These are phyloP conservation scores for Allygus modestus DNA, from an alignment of 2,888 invertebrate species.

Conservation along the genomic window DNA sequence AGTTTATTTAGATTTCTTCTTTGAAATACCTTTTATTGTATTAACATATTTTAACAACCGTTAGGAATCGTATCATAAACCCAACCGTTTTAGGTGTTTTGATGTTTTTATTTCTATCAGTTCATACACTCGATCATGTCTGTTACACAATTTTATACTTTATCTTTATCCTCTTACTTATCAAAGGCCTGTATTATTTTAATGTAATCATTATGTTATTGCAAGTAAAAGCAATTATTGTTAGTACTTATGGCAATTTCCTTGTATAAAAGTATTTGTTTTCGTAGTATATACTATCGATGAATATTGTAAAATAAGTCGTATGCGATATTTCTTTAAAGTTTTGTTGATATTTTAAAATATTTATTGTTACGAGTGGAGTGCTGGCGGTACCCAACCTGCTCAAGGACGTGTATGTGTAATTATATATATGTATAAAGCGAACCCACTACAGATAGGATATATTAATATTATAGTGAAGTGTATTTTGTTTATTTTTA, in stretches of 20 bases:
- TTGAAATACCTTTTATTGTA: no score
- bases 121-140: not conserved
- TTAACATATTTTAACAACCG: not conserved
- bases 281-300: slow-evolving; percentile 25
- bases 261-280: slow-evolving; percentile 50
- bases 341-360: slow-evolving; percentile 56
- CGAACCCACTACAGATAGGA: slow-evolving; percentile 29
- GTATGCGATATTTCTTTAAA: slow-evolving; percentile 48
- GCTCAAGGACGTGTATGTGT: slow-evolving; percentile 53
- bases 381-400: not conserved
- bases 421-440: slow-evolving; percentile 59
- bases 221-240: slow-evolving; percentile 28
- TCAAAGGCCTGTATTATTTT: slow-evolving; percentile 16
- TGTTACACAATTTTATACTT: not conserved
- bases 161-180: not conserved
- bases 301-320: slow-evolving; percentile 57
- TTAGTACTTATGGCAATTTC: slow-evolving; percentile 54
- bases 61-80: not conserved
- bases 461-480: slow-evolving; percentile 32
- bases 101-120: slow-evolving; percentile 43
- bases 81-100: slow-evolving; percentile 7
- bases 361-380: slow-evolving; percentile 52
- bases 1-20: not conserved
- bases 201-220: slow-evolving; percentile 1
- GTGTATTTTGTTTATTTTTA: slow-evolving; percentile 51